A percentile compares a stretch with the other conserved stretches of the same genome.
phyloP scores from a whole-genome alignment of 2,888 invertebrate species.

The Marasmarcha lunaedactyla region DNA sequence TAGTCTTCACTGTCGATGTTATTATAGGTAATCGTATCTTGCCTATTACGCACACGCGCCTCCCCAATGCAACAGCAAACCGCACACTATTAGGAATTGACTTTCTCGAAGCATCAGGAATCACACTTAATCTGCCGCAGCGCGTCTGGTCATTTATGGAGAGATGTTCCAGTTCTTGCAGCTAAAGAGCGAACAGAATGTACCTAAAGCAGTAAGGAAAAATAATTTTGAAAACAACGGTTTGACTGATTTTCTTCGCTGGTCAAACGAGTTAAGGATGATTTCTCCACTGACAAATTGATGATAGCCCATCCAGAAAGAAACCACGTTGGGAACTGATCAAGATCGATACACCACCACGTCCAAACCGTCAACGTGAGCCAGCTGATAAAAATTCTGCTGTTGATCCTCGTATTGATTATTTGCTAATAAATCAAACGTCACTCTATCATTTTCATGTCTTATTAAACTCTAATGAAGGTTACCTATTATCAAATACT shows the following conservation, averaged over 20 bases:
- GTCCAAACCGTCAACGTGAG: conserved; percentile 4
- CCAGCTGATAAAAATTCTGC: not conserved
- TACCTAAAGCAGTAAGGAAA: not conserved
- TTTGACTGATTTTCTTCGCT: conserved; percentile 2
- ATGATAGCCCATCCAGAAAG: conserved; percentile 1
- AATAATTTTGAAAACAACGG: too few relatives aligned
- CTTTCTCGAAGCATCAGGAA: conserved; percentile 12
- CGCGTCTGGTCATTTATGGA: conserved; percentile 13
- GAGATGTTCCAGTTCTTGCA: not conserved
- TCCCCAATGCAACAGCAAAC: not conserved
- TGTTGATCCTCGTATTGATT: conserved; percentile 3
- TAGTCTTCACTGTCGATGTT: not conserved
- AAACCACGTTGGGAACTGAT: conserved; percentile 3
- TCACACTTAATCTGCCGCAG: conserved; percentile 12
- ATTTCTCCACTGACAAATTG: conserved; percentile 4
- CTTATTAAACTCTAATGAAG: conserved; percentile 2
- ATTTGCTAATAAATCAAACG: conserved; percentile 1
- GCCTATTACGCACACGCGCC: not conserved
- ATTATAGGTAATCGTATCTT: not conserved
- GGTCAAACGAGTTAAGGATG: conserved; percentile 7
- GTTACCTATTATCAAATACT: not conserved
- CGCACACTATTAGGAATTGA: conserved; percentile 12
- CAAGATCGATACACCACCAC: conserved; percentile 5
- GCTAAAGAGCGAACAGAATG: not conserved
- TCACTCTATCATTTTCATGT: conserved; percentile 2